phyloP scores from a whole-genome alignment of 2,113 vertebrate genomes.

The Oenanthe melanoleuca region DNA sequence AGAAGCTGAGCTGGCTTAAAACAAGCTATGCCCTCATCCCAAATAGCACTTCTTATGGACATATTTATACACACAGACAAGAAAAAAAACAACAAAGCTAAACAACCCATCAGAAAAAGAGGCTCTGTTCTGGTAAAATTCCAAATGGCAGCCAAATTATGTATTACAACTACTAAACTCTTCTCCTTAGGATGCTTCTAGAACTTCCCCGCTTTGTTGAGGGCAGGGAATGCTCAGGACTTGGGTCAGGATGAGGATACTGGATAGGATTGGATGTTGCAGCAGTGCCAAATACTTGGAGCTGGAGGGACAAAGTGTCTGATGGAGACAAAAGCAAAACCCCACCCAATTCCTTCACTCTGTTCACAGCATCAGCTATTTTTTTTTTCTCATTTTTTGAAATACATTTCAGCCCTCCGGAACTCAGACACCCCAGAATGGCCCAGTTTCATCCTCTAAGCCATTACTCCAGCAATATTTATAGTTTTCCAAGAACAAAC shows the following conservation, averaged over 20 bases:
- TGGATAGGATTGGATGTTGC: background rate
- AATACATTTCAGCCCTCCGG: background rate
- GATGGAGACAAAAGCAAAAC: background rate
- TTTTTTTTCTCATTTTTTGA: background rate
- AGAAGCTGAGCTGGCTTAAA: background rate
- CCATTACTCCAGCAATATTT: slow-evolving; percentile 32
- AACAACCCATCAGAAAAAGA: background rate
- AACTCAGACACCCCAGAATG: background rate
- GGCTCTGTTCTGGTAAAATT: background rate
- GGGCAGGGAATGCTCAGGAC: background rate
- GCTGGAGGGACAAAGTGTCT: background rate
- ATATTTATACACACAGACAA: background rate
- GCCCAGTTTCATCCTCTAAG: background rate
- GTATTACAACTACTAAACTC: accelerated
- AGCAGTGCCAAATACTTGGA: background rate
- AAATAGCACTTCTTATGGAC: background rate
- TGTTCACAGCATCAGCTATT: background rate
- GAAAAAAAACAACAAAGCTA: background rate
- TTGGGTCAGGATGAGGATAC: background rate
- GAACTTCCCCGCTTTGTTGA: background rate
- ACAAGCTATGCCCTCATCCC: background rate
- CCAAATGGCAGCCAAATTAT: background rate
- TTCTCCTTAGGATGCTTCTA: background rate
- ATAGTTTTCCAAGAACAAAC: slow-evolving; percentile 60
- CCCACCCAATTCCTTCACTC: background rate